Percentiles rank a stretch among this genome's conserved stretches.
Evolutionary conservation across 2,797 vertebrate species (phyloP).

Genomic region (Mus caroli): DNA sequence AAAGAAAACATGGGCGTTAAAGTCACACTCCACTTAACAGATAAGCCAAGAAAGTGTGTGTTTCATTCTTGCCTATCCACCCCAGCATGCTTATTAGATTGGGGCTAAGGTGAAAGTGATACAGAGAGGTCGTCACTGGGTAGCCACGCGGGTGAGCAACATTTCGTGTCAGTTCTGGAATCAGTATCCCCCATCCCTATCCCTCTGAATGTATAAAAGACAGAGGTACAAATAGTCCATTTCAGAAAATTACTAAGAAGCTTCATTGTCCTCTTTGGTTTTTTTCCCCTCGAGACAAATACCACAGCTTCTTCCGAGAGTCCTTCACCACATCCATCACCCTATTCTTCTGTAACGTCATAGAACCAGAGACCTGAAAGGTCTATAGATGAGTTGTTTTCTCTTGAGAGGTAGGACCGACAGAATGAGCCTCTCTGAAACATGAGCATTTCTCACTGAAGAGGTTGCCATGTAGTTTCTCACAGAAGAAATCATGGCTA

Average conservation of each 20-base stretch:
- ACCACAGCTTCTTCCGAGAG: constrained; percentile 10
- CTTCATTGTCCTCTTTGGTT: not conserved
- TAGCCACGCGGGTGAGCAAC: not conserved
- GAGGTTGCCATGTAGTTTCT: not conserved
- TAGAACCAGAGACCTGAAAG: not conserved
- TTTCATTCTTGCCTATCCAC: not conserved
- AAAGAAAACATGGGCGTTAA: not conserved
- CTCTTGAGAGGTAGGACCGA: not conserved
- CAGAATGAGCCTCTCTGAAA: not conserved
- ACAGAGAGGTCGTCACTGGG: not conserved
- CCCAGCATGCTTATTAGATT: not conserved
- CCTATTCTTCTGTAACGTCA: not conserved
- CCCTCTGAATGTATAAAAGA: not conserved
- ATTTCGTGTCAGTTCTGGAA: not conserved
- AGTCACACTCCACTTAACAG: not conserved
- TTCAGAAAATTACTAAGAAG: not conserved
- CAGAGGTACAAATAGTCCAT: not conserved
- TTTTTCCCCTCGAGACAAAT: not conserved
- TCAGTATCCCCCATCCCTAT: not conserved
- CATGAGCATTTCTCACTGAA: not conserved
- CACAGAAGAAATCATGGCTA: not conserved
- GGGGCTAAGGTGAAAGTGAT: not conserved
- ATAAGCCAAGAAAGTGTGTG: not conserved
- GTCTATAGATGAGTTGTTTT: not conserved
- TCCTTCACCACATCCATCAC: not conserved